These are phyloP conservation scores for Cremastobaeus sp. DNA, from an alignment of 2,888 invertebrate species.

Conservation along the genomic window DNA sequence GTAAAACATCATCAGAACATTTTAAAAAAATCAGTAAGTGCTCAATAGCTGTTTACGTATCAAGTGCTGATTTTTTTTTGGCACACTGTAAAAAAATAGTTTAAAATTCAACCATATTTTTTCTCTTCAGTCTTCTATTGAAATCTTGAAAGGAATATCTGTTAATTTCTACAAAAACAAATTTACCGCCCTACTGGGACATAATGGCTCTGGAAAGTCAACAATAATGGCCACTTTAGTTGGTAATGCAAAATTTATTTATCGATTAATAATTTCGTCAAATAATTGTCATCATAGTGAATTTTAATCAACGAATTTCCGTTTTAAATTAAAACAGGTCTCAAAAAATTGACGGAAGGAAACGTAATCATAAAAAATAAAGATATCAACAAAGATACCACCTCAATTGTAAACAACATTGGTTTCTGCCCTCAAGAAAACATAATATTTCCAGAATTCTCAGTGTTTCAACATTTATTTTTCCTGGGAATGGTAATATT, in stretches of 20 bases:
- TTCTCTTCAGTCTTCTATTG: too few relatives aligned
- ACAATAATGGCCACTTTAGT: slow-evolving; percentile 93
- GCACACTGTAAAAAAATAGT: too few relatives aligned
- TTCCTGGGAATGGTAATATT: slow-evolving; percentile 92
- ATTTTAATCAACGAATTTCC: too few relatives aligned
- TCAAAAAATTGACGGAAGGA: slow-evolving; percentile 83
- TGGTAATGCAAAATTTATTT: neutral
- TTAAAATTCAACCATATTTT: too few relatives aligned
- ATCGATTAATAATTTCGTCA: neutral
- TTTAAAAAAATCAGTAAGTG: too few relatives aligned
- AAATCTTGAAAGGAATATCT: slow-evolving; percentile 66
- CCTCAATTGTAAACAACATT: slow-evolving; percentile 84
- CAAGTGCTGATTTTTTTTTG: neutral
- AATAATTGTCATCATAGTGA: too few relatives aligned
- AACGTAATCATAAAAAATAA: slow-evolving; percentile 85
- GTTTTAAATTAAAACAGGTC: too few relatives aligned
- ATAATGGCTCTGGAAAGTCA: slow-evolving; percentile 95
- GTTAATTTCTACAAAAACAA: slow-evolving; percentile 87
- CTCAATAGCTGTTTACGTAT: too few relatives aligned
- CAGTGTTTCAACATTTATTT: slow-evolving; percentile 87
- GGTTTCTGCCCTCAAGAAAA: slow-evolving; percentile 96
- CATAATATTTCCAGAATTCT: slow-evolving; percentile 89
- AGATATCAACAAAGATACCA: slow-evolving; percentile 84
- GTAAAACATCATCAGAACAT: too few relatives aligned
- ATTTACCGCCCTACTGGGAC: slow-evolving; percentile 91